Evolutionary conservation across 2,888 invertebrate genomes (phyloP), one percentile per base, ranked within the genome.

Genomic region (Schrankia costaestrigalis): DNA sequence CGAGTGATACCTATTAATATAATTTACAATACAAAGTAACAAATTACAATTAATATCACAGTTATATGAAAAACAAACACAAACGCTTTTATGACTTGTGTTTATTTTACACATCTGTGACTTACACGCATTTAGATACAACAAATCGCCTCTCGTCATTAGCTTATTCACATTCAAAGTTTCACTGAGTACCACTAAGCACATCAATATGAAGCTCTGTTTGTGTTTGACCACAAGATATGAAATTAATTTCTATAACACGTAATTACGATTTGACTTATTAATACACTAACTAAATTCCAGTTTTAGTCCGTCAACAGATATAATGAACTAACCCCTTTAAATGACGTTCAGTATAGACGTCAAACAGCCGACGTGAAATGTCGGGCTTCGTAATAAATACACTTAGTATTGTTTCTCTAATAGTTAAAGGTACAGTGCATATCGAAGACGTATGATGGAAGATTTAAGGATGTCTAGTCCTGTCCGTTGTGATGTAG

Each of bases 401-500:
- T 39, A 42, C 41, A 39, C 41, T 33, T 34, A 30, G 21, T n/a
- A n/a, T n/a, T 28, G 46, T 40, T 49, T 38, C 32, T 47, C 42
- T 46, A 49, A 48, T 44, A 46, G 51, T 41, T 49, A 47, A 57
- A 62, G 59, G 56, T 61, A 60, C 53, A 54, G 56, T 41, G 55
- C 49, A 37, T 50, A 44, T 51, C 50, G 58, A 25, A 41, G 42
- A 44, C 37, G 33, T 46, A 21, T 38, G 42, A 26, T 43, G 52
- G 48, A 48, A 47, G 49, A 38, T 48, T 81, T 26, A 11, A 26
- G 9, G 17, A 30, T 34, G 30, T 21, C 38, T 92, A 95, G 89
- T 95, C 94, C 78, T 94, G 93, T 55, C 94, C 93, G 78, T 94
- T 95, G 75, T 94, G 94, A 62, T 93, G 93, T 37, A 93, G 86